Base-by-base conservation (phyloP, 2,113 vertebrate genomes). In the Lampris megalopsis region DNA sequence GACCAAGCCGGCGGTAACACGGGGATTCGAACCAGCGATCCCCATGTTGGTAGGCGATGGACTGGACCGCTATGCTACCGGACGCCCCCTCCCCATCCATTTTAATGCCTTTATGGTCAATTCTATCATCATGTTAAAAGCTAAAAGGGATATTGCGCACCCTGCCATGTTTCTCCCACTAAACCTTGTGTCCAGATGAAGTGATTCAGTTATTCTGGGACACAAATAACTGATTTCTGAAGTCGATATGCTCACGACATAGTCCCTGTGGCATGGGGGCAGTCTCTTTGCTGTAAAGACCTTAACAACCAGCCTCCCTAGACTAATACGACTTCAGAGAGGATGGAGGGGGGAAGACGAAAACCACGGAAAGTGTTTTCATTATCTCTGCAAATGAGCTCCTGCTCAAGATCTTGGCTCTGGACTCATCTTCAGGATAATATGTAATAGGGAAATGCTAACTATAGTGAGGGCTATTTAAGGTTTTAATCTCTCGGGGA, bases 161-260 rank as follows among this genome's bases (percentile, higher is more conserved):
- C 24, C 24, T 24, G 24, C 24, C 24, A 24, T 24, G 24, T 24
- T 24, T 24, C 24, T 24, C 24, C 24, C 24, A 24, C 24, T 24
- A 24, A 24, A 24, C 24, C 24, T 24, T 24, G 24, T 24, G 24
- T 24, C 24, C 24, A 24, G 24, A 24, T 24, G 24, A 24, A 24
- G 24, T 24, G 24, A 24, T 24, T 24, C 24, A 24, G 24, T 24
- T 24, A 24, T 24, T 24, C 24, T 24, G 24, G 24, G 59, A 71
- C 59, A 53, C 72, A 83, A 86, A 85, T 69, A 64, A 60, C 60
- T 49, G 38, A 69, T 80, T 63, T 73, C 80, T 71, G 53, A 75
- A 71, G 42, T 68, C 49, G 45, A 50, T 83, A 0, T 38, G 65
- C 58, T 49, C 43, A 80, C 47, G 77, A 57, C 75, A 65, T 65